These are phyloP conservation scores for Drosophila murphyi DNA, from an alignment of 1,140 invertebrate genomes.

Conservation along the genomic window DNA sequence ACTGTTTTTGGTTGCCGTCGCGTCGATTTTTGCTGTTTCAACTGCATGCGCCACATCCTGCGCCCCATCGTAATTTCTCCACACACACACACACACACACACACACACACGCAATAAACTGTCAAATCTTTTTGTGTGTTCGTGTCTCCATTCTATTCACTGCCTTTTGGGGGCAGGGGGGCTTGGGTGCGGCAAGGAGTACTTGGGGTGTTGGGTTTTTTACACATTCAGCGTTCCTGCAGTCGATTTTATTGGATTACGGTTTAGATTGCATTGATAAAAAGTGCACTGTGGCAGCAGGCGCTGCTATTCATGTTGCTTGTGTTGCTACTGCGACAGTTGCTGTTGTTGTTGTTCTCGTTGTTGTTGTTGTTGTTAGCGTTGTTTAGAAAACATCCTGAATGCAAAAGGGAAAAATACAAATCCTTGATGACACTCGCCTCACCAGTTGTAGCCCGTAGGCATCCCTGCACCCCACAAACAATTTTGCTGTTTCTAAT, in stretches of 20 bases:
- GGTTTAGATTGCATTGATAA: conserved; percentile 77
- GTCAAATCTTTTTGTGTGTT: conserved; percentile 66
- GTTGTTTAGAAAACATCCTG: conserved; percentile 79
- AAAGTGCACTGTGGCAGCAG: conserved; percentile 48
- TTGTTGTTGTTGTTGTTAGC: conserved; percentile 28
- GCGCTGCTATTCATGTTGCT: conserved; percentile 24
- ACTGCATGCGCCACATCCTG: conserved; percentile 8
- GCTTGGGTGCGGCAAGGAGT: neutral
- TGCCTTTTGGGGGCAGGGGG: neutral
- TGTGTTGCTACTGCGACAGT: conserved; percentile 7
- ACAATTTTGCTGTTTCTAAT: conserved; percentile 31
- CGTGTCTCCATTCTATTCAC: conserved; percentile 5
- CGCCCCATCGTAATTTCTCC: neutral
- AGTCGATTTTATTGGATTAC: conserved; percentile 82
- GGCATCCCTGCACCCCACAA: conserved; percentile 21
- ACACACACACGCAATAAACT: conserved; percentile 68
- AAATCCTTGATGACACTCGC: conserved; percentile 67
- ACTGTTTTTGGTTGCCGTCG: conserved; percentile 53
- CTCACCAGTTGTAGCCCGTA: conserved; percentile 50
- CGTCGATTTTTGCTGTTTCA: conserved; percentile 47
- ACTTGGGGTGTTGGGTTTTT: neutral
- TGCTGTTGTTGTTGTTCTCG: conserved; percentile 13
- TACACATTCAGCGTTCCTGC: conserved; percentile 58
- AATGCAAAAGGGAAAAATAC: conserved; percentile 32
- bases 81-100: conserved; percentile 61